These are phyloP conservation scores for Peromyscus maniculatus DNA, from an alignment of 2,113 vertebrate species.

Conservation along the genomic window DNA sequence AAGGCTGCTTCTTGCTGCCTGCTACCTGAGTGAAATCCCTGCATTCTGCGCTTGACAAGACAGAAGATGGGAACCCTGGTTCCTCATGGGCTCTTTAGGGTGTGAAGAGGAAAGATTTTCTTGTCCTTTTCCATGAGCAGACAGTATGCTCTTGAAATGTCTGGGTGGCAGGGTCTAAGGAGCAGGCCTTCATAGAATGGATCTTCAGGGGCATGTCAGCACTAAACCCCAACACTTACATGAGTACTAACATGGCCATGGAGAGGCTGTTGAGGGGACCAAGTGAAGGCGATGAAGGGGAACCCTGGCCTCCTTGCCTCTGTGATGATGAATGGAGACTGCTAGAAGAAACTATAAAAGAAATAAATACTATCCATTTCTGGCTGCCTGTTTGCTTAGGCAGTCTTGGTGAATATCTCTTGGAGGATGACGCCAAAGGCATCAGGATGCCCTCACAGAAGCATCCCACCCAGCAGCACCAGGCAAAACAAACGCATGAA, in stretches of 20 bases:
- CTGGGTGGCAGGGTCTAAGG: background rate
- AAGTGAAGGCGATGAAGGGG: background rate
- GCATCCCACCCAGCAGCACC: background rate
- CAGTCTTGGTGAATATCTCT: background rate
- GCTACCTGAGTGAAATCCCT: background rate
- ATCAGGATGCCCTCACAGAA: background rate
- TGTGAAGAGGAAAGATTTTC: background rate
- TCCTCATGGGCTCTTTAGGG: background rate
- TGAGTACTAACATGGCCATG: background rate
- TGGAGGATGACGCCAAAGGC: background rate
- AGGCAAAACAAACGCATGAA: background rate
- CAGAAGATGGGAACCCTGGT: background rate
- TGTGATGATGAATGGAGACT: background rate
- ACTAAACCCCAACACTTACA: background rate
- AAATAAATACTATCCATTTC: background rate
- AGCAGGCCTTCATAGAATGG: background rate
- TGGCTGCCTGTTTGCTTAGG: background rate
- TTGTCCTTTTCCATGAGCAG: background rate
- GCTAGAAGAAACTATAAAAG: background rate
- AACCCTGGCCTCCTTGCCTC: background rate
- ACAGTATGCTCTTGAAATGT: background rate
- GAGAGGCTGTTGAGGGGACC: background rate
- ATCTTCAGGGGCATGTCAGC: background rate
- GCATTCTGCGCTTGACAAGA: background rate
- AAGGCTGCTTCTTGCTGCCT: background rate